Evolutionary conservation across 2,113 vertebrate genomes (phyloP).

Genomic region (Corydoras maculifer): DNA sequence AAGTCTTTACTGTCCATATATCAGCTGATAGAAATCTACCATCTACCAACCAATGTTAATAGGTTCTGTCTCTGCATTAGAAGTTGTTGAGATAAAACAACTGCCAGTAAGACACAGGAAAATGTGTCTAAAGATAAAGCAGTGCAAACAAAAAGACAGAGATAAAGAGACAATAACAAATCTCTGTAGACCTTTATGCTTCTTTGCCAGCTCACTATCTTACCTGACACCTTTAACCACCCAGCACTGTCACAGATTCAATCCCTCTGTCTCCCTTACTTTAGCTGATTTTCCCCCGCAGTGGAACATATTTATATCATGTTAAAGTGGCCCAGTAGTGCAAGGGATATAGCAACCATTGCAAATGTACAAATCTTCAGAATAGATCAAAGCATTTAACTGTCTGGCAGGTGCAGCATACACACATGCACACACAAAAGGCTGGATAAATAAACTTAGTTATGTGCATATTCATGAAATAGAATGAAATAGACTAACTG

Average conservation of each 20-base stretch:
- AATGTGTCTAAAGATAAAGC: constrained; percentile 2
- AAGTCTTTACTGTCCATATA: too few relatives aligned
- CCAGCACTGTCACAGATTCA: constrained; percentile 27
- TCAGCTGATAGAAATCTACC: not conserved
- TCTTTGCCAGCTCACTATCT: constrained; percentile 27
- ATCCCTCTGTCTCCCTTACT: constrained; percentile 6
- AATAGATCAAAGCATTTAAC: constrained; percentile 58
- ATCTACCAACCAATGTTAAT: not conserved
- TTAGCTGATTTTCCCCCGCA: constrained; percentile 30
- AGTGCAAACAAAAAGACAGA: constrained; percentile 8
- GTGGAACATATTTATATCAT: constrained; percentile 37
- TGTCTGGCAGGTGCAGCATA: constrained; percentile 54
- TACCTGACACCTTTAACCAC: constrained; percentile 46
- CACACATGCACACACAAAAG: constrained; percentile 16
- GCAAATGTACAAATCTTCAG: constrained; percentile 51
- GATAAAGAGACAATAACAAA: constrained; percentile 47
- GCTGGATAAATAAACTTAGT: not conserved
- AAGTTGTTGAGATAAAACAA: not conserved
- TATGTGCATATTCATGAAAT: constrained; percentile 26
- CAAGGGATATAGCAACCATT: constrained; percentile 48
- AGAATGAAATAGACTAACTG: constrained; percentile 5
- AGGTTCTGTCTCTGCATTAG: not conserved
- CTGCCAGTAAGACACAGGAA: not conserved
- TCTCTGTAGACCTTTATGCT: constrained; percentile 12
- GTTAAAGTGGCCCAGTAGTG: constrained; percentile 48